Evolutionary conservation across 2,888 invertebrate genomes (phyloP).

Genomic region (Spilarctia lutea): DNA sequence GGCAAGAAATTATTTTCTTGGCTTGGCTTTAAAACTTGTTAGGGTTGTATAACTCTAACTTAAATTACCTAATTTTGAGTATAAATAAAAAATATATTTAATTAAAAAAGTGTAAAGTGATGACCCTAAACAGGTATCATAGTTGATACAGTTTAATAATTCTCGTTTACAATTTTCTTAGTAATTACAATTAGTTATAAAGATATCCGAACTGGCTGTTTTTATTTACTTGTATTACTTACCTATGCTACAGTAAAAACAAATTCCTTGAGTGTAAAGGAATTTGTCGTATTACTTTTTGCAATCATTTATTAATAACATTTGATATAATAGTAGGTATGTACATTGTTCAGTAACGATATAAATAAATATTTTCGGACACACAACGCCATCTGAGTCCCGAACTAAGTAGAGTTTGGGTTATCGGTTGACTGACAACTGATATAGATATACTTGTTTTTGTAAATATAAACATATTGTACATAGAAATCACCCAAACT

Average conservation of each 20-base stretch:
- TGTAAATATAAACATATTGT: no score
- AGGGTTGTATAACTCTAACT: background rate
- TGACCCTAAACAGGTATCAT: conserved; percentile 17
- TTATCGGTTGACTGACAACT: no score
- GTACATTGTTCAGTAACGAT: background rate
- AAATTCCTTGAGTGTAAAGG: conserved; percentile 20
- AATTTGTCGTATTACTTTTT: background rate
- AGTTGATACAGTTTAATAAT: conserved; percentile 47
- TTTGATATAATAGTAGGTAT: background rate
- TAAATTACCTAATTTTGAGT: background rate
- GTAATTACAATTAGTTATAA: conserved; percentile 48
- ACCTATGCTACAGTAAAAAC: conserved; percentile 28
- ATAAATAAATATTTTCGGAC: no score
- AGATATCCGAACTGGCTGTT: conserved; percentile 26
- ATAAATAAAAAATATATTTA: no score
- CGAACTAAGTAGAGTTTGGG: no score
- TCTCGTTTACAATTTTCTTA: conserved; percentile 43
- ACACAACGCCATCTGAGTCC: no score
- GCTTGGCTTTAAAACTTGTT: background rate
- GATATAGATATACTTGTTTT: no score
- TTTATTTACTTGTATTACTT: conserved; percentile 39
- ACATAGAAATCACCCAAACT: no score
- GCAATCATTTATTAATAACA: conserved; percentile 9
- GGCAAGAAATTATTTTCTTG: background rate
- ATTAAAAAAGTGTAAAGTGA: background rate